A percentile compares a stretch with the other conserved stretches of the same genome.
These are phyloP conservation scores for Paramuricea clavata DNA, from an alignment of 92 coral and sea anemone genomes.

Conservation along the genomic window DNA sequence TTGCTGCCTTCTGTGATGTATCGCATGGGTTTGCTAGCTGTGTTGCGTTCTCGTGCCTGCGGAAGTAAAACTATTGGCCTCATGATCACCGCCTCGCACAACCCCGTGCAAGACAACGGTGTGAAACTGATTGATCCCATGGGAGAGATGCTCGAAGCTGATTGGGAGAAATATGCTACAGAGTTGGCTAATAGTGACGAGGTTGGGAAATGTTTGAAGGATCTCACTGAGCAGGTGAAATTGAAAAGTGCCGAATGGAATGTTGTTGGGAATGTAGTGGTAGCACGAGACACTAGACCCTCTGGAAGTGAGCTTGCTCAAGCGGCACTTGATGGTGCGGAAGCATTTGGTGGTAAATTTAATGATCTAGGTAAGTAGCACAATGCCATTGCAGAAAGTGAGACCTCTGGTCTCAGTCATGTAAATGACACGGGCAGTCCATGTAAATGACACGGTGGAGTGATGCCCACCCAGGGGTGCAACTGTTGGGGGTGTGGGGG, in stretches of 20 bases:
- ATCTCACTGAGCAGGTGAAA: constrained; percentile 63
- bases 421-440: too few relatives aligned
- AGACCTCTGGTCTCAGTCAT: too few relatives aligned
- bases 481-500: too few relatives aligned
- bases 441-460: too few relatives aligned
- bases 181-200: constrained; percentile 88
- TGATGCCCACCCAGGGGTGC: too few relatives aligned
- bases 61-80: constrained; percentile 85
- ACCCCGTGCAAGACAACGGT: constrained; percentile 94
- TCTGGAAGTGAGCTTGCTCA: constrained; percentile 80
- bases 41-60: constrained; percentile 88
- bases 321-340: constrained; percentile 80
- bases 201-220: constrained; percentile 25
- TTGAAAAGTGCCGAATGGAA: constrained; percentile 64
- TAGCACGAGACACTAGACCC: constrained; percentile 96
- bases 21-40: constrained; percentile 97
- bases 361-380: constrained; percentile 91
- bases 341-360: constrained; percentile 84
- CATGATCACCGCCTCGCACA: constrained; percentile 98
- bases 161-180: constrained; percentile 94
- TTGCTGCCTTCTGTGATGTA: constrained; percentile 91
- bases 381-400: too few relatives aligned
- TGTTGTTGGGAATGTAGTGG: constrained; percentile 75
- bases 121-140: constrained; percentile 96
- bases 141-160: constrained; percentile 94